Percentiles rank a stretch among this genome's conserved stretches.
These are phyloP conservation scores for Leptinotarsa peninsularis DNA, from an alignment of 2,888 invertebrate genomes.

Conservation along the genomic window DNA sequence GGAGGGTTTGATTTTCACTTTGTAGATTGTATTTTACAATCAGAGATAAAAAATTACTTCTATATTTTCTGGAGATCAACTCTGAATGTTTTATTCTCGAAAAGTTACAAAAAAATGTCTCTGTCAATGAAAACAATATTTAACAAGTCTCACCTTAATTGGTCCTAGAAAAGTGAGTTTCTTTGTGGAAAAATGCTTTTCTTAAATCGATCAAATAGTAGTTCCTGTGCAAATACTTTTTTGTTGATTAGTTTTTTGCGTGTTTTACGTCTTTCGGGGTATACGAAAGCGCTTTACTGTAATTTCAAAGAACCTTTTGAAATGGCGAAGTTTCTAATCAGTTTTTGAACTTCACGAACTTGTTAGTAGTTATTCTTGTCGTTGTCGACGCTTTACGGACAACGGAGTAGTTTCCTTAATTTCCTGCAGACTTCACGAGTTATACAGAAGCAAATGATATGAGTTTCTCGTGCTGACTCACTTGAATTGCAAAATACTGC, in stretches of 20 bases:
- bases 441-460: background rate
- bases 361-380: background rate
- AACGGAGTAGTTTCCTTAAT: background rate
- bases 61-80: too few species aligned
- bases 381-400: background rate
- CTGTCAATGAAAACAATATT: too few species aligned
- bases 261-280: background rate
- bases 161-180: too few species aligned
- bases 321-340: background rate
- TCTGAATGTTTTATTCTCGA: too few species aligned
- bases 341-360: slow-evolving; percentile 1
- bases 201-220: too few species aligned
- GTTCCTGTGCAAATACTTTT: too few species aligned
- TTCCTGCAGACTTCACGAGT: background rate
- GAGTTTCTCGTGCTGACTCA: background rate
- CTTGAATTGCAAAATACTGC: background rate
- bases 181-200: too few species aligned
- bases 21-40: too few species aligned
- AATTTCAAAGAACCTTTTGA: background rate
- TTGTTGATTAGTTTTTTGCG: background rate
- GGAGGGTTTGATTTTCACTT: too few species aligned
- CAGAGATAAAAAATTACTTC: too few species aligned
- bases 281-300: background rate
- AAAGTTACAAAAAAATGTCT: too few species aligned
- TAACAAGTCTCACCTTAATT: too few species aligned